A percentile compares a stretch with the other conserved stretches of the same genome.
These are phyloP conservation scores for Natator depressus DNA, from an alignment of 2,113 vertebrate species.

Conservation along the genomic window DNA sequence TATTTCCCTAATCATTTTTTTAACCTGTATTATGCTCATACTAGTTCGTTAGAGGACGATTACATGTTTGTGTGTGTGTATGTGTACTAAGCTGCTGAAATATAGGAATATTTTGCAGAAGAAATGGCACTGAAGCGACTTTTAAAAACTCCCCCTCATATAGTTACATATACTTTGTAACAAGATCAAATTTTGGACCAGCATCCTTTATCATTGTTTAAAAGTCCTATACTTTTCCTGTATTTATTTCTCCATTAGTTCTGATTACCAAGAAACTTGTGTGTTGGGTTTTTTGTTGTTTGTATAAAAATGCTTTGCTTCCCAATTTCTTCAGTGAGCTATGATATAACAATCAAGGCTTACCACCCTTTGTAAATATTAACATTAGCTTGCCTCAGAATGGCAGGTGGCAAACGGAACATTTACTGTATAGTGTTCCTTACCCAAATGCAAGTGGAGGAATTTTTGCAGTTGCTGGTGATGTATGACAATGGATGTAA, in stretches of 20 bases:
- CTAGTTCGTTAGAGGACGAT: not conserved
- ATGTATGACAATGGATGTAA: not conserved
- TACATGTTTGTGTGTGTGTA: rapidly evolving
- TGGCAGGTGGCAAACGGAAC: slow-evolving; percentile 56
- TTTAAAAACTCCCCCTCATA: not conserved
- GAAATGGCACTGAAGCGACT: not conserved
- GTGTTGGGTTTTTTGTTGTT: not conserved
- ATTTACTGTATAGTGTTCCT: slow-evolving; percentile 48
- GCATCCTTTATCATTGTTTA: not conserved
- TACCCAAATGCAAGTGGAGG: slow-evolving; percentile 18
- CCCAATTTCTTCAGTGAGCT: slow-evolving; percentile 25
- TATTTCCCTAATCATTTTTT: not conserved
- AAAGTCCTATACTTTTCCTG: not conserved
- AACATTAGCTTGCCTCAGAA: slow-evolving; percentile 22
- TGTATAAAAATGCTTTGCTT: slow-evolving; percentile 49
- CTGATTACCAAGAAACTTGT: not conserved
- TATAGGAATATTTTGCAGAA: not conserved
- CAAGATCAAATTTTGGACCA: not conserved
- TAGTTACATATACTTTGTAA: not conserved
- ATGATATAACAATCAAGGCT: slow-evolving; percentile 19
- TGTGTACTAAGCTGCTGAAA: not conserved
- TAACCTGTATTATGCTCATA: not conserved
- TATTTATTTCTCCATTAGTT: not conserved
- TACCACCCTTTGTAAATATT: slow-evolving; percentile 58
- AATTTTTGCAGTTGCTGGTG: not conserved